Evolutionary conservation across 2,113 vertebrate genomes (phyloP).

Genomic region (Oncorhynchus clarkii): DNA sequence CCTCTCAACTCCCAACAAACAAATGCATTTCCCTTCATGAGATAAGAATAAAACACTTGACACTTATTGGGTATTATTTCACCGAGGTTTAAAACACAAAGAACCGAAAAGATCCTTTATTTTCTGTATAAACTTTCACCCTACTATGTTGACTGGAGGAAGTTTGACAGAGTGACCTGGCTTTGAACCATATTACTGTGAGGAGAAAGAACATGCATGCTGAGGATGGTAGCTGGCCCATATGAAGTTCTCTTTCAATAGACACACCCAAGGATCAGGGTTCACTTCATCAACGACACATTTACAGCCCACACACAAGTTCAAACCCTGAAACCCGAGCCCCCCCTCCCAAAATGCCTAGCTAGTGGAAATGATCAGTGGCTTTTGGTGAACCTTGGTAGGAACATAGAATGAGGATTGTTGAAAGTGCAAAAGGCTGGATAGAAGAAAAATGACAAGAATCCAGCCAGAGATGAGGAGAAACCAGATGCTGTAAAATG

Average conservation of each 20-base stretch:
- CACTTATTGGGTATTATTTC: too few species aligned
- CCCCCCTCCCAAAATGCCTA: neutral
- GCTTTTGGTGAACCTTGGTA: neutral
- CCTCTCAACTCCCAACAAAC: too few species aligned
- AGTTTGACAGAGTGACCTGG: too few species aligned
- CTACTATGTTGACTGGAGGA: too few species aligned
- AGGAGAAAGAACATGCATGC: too few species aligned
- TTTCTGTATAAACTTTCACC: too few species aligned
- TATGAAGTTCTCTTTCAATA: neutral
- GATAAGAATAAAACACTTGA: too few species aligned
- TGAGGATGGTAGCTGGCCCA: too few species aligned
- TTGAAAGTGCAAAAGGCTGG: neutral
- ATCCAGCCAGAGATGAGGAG: neutral
- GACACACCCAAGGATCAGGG: neutral
- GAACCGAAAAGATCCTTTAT: too few species aligned
- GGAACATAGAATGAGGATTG: conserved; percentile 3
- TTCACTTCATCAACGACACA: neutral
- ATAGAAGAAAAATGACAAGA: neutral
- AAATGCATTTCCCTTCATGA: too few species aligned
- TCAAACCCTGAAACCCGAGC: neutral
- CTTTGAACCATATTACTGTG: too few species aligned
- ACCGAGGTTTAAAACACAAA: too few species aligned
- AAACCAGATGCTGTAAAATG: neutral
- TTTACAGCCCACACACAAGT: neutral
- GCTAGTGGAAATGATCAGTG: neutral